Base-by-base conservation (phyloP, 2,888 invertebrate species). In the Drosophila prolongata region DNA sequence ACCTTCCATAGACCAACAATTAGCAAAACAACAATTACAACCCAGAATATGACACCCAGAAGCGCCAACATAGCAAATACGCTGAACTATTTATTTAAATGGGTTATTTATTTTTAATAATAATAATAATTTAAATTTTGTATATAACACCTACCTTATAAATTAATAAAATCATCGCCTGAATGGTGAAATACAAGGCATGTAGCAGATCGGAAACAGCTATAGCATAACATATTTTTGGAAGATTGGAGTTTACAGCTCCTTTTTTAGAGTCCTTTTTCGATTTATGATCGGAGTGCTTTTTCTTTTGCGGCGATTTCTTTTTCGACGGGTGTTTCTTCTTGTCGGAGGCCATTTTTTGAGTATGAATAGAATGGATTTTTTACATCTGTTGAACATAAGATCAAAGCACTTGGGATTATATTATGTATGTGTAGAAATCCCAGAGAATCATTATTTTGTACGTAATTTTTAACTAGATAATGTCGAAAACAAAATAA, bases 1-100 rank as follows among this genome's bases (percentile, higher is more conserved):
- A 89, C 88, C 78, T 75, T 87, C 43, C 56, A 69, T 8, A 85
- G 56, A 1, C 85, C 85, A 50, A 89, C 76, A 24, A 89, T 19
- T 4, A 89, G 46, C n/a, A 79, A 2, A 13, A 84, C 49, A 1
- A 79, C 85, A 50, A 81, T 61, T 3, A 75, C 49, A 8, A 78
- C 61, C 85, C 85, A 85, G 47, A 85, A 79, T 42, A 78, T 54
- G 6, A 85, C 75, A 8, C 89, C 84, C 24, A 80, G 10, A 3
- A 88, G 46, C 3, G 87, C 87, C 35, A 88, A 56, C 10, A 38
- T 16, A 8, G 84, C 47, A 35, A 62, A 44, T 4, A 11, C 10
- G 19, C 42, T 54, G 6, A 60, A 62, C 62, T 62, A 24, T 43
- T 34, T 35, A 13, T 19, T 44, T 24, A 16, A 44, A 30, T 5